phyloP scores from a whole-genome alignment of 1,140 invertebrate species.

The Hyles euphorbiae region DNA sequence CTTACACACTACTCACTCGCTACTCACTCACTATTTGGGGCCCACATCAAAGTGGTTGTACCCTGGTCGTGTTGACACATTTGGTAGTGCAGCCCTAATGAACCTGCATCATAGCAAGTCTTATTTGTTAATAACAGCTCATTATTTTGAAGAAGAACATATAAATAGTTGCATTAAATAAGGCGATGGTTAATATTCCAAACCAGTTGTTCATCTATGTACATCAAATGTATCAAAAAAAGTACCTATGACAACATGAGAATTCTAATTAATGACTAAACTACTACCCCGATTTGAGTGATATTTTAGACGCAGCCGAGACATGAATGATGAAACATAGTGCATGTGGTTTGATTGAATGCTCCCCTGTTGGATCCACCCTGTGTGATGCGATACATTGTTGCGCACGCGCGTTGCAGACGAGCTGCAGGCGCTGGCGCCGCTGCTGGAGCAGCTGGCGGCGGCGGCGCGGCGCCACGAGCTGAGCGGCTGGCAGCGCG shows the following conservation, averaged over 20 bases:
- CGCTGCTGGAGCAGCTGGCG: constrained; percentile 66
- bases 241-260: too few species aligned
- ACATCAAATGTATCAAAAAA: too few species aligned
- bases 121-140: not conserved
- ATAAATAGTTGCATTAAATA: not conserved
- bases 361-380: too few species aligned
- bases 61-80: not conserved
- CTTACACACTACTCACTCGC: not conserved
- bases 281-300: too few species aligned
- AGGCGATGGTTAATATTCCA: too few species aligned
- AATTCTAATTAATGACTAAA: too few species aligned
- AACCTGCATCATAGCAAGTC: not conserved
- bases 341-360: too few species aligned
- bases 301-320: too few species aligned
- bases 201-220: too few species aligned
- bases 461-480: constrained; percentile 54
- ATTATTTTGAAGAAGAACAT: not conserved
- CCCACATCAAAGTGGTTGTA: not conserved
- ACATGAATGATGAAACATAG: too few species aligned
- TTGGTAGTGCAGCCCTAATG: not conserved
- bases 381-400: too few species aligned
- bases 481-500: constrained; percentile 49
- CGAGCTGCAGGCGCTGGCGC: constrained; percentile 68
- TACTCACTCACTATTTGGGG: not conserved
- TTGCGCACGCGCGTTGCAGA: constrained; percentile 31